Base-by-base conservation (phyloP, 1,140 invertebrate genomes). In the Diprion similis region DNA sequence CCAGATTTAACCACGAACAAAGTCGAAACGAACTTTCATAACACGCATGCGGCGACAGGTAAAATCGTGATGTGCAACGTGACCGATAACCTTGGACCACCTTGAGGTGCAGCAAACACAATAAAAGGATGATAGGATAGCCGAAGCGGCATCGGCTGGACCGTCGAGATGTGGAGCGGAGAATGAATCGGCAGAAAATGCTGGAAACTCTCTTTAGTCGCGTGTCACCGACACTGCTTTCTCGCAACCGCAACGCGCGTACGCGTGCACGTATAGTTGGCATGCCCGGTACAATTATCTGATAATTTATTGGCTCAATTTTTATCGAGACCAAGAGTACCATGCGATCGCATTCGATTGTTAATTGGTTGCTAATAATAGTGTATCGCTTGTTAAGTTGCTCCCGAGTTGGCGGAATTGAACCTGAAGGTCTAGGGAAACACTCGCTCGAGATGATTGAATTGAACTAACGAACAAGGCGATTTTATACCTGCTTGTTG, bases 171-270 rank as follows among this genome's bases (percentile, higher is more conserved):
- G 17, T 10, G 59, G 19, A 13, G 19, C 17, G 71, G 66, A 74
- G 71, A 75, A 72, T 72, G 13, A 75, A 71, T 71, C 59, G 70
- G 68, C 69, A 71, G 70, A 18, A 19, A 48, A 17, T 18, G 19
- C 46, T 64, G 46, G 18, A 45, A 15, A 13, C 51, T 17, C 47
- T 17, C 66, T 18, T 37, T 59, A 67, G n/a, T 51, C 59, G 70
- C 65, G 70, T 75, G 73, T 75, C 70, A 75, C 67, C 73, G 73
- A 75, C 71, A 65, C 66, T 75, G 70, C 73, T 75, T 75, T 75
- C 73, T 66, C 73, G 59, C 46, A 59, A 11, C n/a, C 46, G 19
- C 66, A 65, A 72, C 37, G 19, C 45, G 18, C 48, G 15, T 13
- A 17, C 65, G 24, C 70, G 51, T 66, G 68, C 64, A 72, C n/a